Percentiles rank a stretch among this genome's conserved stretches.
Conservation (phyloP, 2,113 vertebrate species). For the Microcebus murinus region DNA sequence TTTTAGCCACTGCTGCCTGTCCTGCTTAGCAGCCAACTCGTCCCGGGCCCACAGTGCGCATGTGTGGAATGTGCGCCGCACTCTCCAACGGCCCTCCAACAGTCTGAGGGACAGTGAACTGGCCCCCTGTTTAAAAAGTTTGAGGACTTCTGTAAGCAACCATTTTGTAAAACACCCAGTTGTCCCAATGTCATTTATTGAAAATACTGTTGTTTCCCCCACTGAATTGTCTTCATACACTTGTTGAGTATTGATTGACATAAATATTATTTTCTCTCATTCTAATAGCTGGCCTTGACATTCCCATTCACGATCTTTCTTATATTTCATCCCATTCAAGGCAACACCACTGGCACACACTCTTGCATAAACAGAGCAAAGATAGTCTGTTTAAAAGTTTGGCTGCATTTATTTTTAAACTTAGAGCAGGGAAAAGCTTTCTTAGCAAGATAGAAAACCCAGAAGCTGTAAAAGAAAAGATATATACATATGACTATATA, state of each 20-base stretch:
- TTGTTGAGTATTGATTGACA: not conserved
- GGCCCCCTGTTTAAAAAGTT: too few relatives aligned
- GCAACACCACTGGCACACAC: not conserved
- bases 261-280: not conserved
- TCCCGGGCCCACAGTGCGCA: too few relatives aligned
- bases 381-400: conserved; percentile 23
- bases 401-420: conserved; percentile 52
- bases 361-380: not conserved
- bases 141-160: not conserved
- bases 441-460: not conserved
- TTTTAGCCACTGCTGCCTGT: too few relatives aligned
- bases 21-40: too few relatives aligned
- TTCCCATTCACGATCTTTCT: not conserved
- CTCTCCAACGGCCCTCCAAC: too few relatives aligned
- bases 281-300: too few relatives aligned
- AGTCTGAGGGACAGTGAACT: too few relatives aligned
- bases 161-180: not conserved
- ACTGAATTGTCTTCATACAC: not conserved
- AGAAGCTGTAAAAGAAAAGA: conserved; percentile 37
- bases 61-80: too few relatives aligned
- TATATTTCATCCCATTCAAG: not conserved
- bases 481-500: not conserved
- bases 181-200: not conserved
- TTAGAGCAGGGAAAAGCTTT: conserved; percentile 3
- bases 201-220: not conserved